Base-by-base conservation (phyloP, 2,888 invertebrate species). In the Crossocerus cetratus region DNA sequence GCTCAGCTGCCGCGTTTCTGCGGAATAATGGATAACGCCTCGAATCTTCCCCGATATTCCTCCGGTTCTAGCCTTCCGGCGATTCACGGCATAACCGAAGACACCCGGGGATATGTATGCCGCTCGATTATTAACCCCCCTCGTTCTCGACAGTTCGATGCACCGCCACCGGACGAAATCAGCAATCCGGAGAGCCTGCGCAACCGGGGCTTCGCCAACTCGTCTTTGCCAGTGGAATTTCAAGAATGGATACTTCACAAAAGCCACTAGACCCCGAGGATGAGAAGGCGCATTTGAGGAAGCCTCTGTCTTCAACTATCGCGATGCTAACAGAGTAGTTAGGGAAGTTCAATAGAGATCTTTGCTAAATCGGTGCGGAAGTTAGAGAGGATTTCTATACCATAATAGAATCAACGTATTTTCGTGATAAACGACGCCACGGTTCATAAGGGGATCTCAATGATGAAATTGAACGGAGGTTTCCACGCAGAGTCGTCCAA, bases 21-120 rank as follows among this genome's bases (percentile, higher is more conserved):
- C 63, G 70, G 75, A 78, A 84, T 85, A 84, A 87, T 85, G 83
- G 81, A 82, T 80, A 78, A 80, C 80, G 79, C 77, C 70, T 69
- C 61, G 66, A 67, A 78, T 69, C 75, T 62, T 69, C 61, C 70
- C 71, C 69, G 32, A 66, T 78, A 74, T 69, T 63, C 68, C 45
- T 65, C 16, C 43, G 20, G 16, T 20, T 53, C 21, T 16, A 57
- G 8, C 18, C 44, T 18, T 44, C 23, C 56, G 32, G 11, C 53
- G 56, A 45, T 53, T 65, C 60, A 13, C 4, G 43, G 63, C 60
- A 79, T 74, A 70, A 72, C 74, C 64, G 61, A 22, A 53, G 65
- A 70, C 69, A 54, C 53, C 56, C 43, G 61, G 16, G 49, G 14
- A 14, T 14, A 49, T 18, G 23, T 44, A 49, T 58, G 57, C 59